These are phyloP conservation scores for Apus apus DNA, from an alignment of 2,113 vertebrate genomes.

Conservation along the genomic window DNA sequence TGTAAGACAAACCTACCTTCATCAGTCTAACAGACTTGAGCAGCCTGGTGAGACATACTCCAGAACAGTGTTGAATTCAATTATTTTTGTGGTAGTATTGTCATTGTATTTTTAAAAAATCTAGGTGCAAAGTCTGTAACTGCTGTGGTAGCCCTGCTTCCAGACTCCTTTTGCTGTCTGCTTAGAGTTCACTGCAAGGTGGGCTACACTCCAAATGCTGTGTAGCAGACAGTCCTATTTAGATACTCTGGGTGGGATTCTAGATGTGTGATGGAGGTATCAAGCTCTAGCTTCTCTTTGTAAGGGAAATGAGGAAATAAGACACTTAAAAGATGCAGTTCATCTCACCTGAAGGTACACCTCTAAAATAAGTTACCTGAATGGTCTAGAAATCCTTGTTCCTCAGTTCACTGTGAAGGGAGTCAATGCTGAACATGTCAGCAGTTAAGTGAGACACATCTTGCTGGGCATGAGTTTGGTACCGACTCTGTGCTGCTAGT, in stretches of 20 bases:
- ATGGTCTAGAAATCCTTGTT: not conserved
- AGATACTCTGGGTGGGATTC: not conserved
- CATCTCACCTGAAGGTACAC: not conserved
- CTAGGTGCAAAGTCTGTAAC: not conserved
- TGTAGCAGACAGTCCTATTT: not conserved
- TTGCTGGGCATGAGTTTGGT: not conserved
- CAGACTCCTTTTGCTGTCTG: not conserved
- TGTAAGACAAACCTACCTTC: not conserved
- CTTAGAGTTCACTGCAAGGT: not conserved
- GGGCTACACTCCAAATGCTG: not conserved
- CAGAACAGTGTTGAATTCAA: not conserved
- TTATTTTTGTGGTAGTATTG: not conserved
- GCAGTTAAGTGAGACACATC: not conserved
- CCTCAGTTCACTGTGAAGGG: not conserved
- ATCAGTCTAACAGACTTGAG: not conserved
- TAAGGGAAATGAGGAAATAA: not conserved
- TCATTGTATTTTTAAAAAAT: not conserved
- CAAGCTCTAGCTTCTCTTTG: not conserved
- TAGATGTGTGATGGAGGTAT: not conserved
- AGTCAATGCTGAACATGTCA: accelerated
- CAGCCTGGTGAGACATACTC: not conserved
- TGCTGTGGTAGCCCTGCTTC: not conserved
- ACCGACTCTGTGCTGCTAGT: no score
- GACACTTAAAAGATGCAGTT: not conserved
- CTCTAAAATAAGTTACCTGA: not conserved